Percentiles rank a stretch among this genome's conserved stretches.
phyloP scores from a whole-genome alignment of 2,888 invertebrate genomes.

The Ectropis crepuscularia region DNA sequence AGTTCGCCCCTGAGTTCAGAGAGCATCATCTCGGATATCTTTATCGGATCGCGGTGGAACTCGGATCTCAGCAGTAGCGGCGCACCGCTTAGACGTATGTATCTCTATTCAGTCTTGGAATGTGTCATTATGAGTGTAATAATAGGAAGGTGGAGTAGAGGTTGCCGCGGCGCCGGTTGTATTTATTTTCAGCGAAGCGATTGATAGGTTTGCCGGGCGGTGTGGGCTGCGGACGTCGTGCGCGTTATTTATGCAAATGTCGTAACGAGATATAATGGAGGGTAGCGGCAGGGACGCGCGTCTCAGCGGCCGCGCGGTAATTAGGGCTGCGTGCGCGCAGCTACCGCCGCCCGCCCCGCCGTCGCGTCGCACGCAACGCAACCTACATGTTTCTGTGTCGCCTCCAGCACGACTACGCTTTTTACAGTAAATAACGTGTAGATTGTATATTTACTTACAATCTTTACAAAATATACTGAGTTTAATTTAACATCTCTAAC shows the following conservation, averaged over 20 bases:
- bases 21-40: slow-evolving; percentile 71
- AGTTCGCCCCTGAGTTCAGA: slow-evolving; percentile 64
- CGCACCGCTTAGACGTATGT: slow-evolving; percentile 63
- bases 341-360: slow-evolving; percentile 45
- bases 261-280: slow-evolving; percentile 81
- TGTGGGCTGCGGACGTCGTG: slow-evolving; percentile 67
- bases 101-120: slow-evolving; percentile 72
- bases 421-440: slow-evolving; percentile 66
- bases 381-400: slow-evolving; percentile 76
- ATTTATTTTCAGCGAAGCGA: slow-evolving; percentile 76
- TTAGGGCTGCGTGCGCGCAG: slow-evolving; percentile 74
- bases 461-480: not conserved
- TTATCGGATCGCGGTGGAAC: slow-evolving; percentile 73
- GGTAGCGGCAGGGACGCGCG: slow-evolving; percentile 64
- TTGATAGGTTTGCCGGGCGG: slow-evolving; percentile 71
- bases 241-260: slow-evolving; percentile 82
- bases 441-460: slow-evolving; percentile 39
- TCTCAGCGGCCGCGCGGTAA: slow-evolving; percentile 72
- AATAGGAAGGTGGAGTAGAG: slow-evolving; percentile 55
- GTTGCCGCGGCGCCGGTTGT: slow-evolving; percentile 60
- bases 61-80: slow-evolving; percentile 63
- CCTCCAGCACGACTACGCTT: slow-evolving; percentile 78
- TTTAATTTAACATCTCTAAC: no score
- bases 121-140: slow-evolving; percentile 68
- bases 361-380: slow-evolving; percentile 62